Base-by-base conservation (phyloP, 2,797 vertebrate genomes). In the Salarias fasciatus region DNA sequence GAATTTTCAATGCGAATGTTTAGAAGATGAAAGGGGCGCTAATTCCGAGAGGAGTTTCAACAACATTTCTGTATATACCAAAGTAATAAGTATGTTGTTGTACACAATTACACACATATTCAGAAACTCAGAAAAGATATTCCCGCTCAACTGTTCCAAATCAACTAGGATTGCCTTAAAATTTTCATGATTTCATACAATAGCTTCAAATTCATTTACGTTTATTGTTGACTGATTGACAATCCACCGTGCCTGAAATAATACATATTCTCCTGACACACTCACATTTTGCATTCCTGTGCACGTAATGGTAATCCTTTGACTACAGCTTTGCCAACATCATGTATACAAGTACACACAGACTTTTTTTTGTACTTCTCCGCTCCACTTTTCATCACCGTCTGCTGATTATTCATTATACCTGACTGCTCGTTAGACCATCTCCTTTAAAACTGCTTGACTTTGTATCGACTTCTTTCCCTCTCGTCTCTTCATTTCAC, bases 1-100 rank as follows among this genome's bases (percentile, higher is more conserved):
- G 75, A 86, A 79, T 83, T 84, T 88, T 84, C 75, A 78, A 81
- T 75, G 75, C 4, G 60, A 63, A 72, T 77, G 77, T 83, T 79
- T 62, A 46, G 63, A 60, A 75, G 69, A 84, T 83, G 72, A 84
- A 82, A 81, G 69, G 14, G 41, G 33, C 48, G 52, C 55, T 76
- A 48, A 87, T 84, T 73, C 69, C 57, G 59, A 49, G 56, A 72
- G 58, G 66, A 74, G 72, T 72, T 75, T 69, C 67, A 69, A 62
- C 61, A 69, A 63, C 63, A 58, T 72, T 72, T 82, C 53, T 43
- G 53, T 47, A 43, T 47, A 53, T 80, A 69, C 44, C 46, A 36
- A 69, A 81, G 65, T 53, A 75, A 69, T 71, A 62, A 74, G 65
- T 46, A 46, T 48, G 44, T 44, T 52, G 50, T 57, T 74, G 77